These are phyloP conservation scores for Colistium nudipinnis DNA, from an alignment of 2,113 vertebrate species.

Conservation along the genomic window DNA sequence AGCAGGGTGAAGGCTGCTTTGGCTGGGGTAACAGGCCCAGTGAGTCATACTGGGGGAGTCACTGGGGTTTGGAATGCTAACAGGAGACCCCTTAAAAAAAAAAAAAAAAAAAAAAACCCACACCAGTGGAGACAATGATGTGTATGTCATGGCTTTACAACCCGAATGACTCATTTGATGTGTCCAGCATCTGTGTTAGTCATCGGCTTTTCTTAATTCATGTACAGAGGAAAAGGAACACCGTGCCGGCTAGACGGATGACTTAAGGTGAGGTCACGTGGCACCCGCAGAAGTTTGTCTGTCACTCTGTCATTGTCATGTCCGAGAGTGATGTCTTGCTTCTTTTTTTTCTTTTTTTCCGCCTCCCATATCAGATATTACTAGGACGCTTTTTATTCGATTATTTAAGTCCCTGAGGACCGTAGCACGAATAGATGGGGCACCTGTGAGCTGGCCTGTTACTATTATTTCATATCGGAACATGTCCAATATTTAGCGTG, in stretches of 20 bases:
- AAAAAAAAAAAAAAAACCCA: too few species aligned
- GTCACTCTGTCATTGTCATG: conserved; percentile 36
- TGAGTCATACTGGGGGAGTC: conserved; percentile 68
- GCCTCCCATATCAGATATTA: too few species aligned
- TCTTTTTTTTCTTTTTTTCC: too few species aligned
- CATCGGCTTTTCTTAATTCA: conserved; percentile 53
- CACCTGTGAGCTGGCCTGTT: too few species aligned
- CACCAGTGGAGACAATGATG: conserved; percentile 65
- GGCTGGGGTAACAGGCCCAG: conserved; percentile 63
- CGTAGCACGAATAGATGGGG: too few species aligned
- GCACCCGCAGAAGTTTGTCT: conserved; percentile 32
- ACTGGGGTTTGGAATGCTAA: conserved; percentile 60
- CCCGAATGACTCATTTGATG: conserved; percentile 64
- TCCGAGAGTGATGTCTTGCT: conserved; percentile 20
- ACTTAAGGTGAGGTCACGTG: conserved; percentile 67
- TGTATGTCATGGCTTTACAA: conserved; percentile 57
- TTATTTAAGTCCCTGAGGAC: too few species aligned
- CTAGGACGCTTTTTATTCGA: too few species aligned
- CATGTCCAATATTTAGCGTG: too few species aligned
- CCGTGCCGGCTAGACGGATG: conserved; percentile 66
- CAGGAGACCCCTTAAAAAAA: conserved; percentile 75
- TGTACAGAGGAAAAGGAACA: conserved; percentile 61
- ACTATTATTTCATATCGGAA: too few species aligned
- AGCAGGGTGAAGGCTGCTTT: conserved; percentile 52
- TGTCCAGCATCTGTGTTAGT: conserved; percentile 68